Percentiles rank a stretch among this genome's conserved stretches.
Evolutionary conservation across 1,140 invertebrate genomes (phyloP).

Genomic region (Drosophila leontia): DNA sequence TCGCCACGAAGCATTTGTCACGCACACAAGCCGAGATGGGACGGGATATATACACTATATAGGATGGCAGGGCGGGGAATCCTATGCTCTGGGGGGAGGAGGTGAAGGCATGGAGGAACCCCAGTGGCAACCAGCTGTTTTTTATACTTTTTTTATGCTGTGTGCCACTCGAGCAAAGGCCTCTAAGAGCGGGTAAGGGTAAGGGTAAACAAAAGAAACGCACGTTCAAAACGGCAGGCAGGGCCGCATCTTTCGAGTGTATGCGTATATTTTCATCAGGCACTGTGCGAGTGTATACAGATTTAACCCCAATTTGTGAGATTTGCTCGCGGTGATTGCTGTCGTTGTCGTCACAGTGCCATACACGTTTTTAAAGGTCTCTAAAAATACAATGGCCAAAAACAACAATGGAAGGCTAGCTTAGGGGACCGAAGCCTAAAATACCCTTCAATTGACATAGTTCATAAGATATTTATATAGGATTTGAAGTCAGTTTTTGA

Average conservation of each 20-base stretch:
- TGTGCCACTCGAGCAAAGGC: slow-evolving; percentile 37
- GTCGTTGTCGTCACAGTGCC: slow-evolving; percentile 40
- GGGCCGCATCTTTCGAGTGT: slow-evolving; percentile 66
- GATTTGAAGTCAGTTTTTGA: neutral
- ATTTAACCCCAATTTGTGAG: slow-evolving; percentile 83
- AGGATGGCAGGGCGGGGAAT: slow-evolving; percentile 5
- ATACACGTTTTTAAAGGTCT: slow-evolving; percentile 66
- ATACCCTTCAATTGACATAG: slow-evolving; percentile 10
- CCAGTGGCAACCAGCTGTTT: slow-evolving; percentile 67
- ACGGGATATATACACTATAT: slow-evolving; percentile 11
- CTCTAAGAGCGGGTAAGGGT: slow-evolving; percentile 38
- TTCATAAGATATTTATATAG: neutral
- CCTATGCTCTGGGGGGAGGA: neutral
- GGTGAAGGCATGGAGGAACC: slow-evolving; percentile 18
- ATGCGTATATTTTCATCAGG: slow-evolving; percentile 80
- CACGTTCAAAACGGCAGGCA: slow-evolving; percentile 50
- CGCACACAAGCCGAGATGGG: slow-evolving; percentile 54
- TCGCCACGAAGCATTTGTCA: slow-evolving; percentile 72
- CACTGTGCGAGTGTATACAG: slow-evolving; percentile 59
- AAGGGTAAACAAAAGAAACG: slow-evolving; percentile 80
- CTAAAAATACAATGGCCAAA: slow-evolving; percentile 74
- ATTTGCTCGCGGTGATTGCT: slow-evolving; percentile 79
- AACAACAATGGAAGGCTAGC: slow-evolving; percentile 14
- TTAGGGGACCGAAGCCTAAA: slow-evolving; percentile 19
- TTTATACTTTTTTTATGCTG: slow-evolving; percentile 59